phyloP scores from a whole-genome alignment of 2,797 vertebrate species.

The Gadopsis bispinosus region DNA sequence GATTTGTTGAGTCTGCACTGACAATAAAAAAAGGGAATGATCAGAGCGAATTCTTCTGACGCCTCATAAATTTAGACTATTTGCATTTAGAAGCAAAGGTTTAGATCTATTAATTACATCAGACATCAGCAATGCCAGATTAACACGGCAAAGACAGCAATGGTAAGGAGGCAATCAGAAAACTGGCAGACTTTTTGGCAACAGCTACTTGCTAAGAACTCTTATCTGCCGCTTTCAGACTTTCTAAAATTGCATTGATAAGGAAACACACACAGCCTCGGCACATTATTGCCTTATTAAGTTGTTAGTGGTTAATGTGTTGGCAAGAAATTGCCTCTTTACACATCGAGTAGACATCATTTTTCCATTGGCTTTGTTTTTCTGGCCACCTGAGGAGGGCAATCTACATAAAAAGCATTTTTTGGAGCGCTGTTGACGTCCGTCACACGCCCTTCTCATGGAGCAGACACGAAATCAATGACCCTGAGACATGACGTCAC shows the following conservation, averaged over 20 bases:
- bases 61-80: constrained; percentile 15
- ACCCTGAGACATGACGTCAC: neutral
- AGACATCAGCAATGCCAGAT: neutral
- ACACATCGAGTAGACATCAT: neutral
- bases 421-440: no score
- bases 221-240: constrained; percentile 22
- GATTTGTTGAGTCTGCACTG: neutral
- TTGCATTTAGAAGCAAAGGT: constrained; percentile 19
- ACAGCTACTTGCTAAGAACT: constrained; percentile 17
- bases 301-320: neutral
- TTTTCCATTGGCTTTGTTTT: neutral
- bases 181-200: neutral
- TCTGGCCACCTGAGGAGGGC: neutral
- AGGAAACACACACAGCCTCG: no score
- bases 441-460: neutral
- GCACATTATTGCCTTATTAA: neutral
- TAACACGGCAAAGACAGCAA: constrained; percentile 3
- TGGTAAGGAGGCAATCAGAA: neutral
- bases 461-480: neutral
- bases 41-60: neutral
- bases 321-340: neutral
- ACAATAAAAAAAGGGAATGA: constrained; percentile 12
- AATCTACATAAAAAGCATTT: neutral
- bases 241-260: constrained; percentile 7
- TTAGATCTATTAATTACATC: constrained; percentile 10